A percentile compares a stretch with the other conserved stretches of the same genome.
Conservation (phyloP, 2,113 vertebrate species). For the Mustelus asterias region DNA sequence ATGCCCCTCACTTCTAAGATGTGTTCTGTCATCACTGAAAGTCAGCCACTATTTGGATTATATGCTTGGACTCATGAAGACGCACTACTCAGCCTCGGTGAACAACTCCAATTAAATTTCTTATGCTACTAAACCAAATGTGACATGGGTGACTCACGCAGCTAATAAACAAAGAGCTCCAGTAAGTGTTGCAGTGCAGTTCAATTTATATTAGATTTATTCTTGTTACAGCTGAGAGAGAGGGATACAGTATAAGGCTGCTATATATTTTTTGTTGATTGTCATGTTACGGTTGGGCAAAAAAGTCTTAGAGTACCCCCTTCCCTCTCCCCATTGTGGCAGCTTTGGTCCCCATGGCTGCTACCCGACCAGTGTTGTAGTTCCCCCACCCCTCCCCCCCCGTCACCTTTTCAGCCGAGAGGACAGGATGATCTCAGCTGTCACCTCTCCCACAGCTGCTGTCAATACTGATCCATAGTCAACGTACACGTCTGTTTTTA, state of each 20-base stretch:
- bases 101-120: conserved; percentile 20
- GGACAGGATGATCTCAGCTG: neutral
- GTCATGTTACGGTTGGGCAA: neutral
- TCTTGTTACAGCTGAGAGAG: conserved; percentile 1
- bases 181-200: conserved; percentile 11
- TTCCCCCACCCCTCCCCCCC: neutral
- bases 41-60: neutral
- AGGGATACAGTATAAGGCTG: neutral
- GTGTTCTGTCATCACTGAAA: neutral
- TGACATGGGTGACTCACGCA: conserved; percentile 24
- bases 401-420: neutral
- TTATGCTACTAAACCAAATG: conserved; percentile 2
- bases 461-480: neutral
- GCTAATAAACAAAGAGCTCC: conserved; percentile 3
- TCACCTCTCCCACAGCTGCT: neutral
- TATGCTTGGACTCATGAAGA: neutral
- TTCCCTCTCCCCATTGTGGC: neutral
- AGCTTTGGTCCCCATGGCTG: neutral
- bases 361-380: neutral
- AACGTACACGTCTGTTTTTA: neutral
- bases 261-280: neutral
- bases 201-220: conserved; percentile 23
- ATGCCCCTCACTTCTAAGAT: neutral
- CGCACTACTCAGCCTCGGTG: neutral
- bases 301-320: neutral